Base-by-base conservation (phyloP, 2,797 vertebrate genomes). In the Onychomys leucogaster region DNA sequence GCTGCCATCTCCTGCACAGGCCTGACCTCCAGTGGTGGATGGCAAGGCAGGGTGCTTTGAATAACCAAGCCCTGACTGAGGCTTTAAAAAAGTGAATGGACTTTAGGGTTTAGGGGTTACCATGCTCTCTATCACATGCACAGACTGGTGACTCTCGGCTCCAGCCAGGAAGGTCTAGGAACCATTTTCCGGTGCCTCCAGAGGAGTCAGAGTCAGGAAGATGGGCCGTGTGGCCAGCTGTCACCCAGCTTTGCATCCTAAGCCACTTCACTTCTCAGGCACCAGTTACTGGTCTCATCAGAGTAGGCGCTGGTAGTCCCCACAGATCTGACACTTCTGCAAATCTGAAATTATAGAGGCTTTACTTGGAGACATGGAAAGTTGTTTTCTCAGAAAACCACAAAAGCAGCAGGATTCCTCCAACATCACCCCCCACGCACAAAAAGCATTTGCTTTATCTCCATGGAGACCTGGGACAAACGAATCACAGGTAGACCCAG, bases 351-450 rank as follows among this genome's bases (percentile, higher is more conserved):
- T 83, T 57, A 92, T 83, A 94, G 83, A 94, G 93, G 43, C 89
- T 90, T 84, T 63, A 65, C 84, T 93, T 41, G 80, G 89, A 88
- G 23, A 59, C 76, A 73, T 12, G 67, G 90, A 96, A 95, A 96
- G 93, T 63, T 46, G 92, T 32, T 63, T 63, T 14, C 46, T 25
- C 65, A 41, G 71, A 69, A 90, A 93, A 81, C 55, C 27, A 46
- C 19, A 37, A 63, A 96, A 32, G 84, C 13, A 83, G 25, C 43
- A 57, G 43, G 81, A 14, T 49, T 4, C n/a, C 84, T 25, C 65
- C 29, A 14, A 90, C 82, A 5, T 34, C n/a, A 19, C 52, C 52
- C 52, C 12, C 55, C 91, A 86, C 57, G 91, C 91, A 95, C 93
- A 82, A 5, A 0, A 49, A 97, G 25, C 46, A 85, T 82, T 80